Evolutionary conservation across 2,797 vertebrate genomes (phyloP), one percentile per base, ranked within the genome.

Genomic region (Chloroceryle inda): DNA sequence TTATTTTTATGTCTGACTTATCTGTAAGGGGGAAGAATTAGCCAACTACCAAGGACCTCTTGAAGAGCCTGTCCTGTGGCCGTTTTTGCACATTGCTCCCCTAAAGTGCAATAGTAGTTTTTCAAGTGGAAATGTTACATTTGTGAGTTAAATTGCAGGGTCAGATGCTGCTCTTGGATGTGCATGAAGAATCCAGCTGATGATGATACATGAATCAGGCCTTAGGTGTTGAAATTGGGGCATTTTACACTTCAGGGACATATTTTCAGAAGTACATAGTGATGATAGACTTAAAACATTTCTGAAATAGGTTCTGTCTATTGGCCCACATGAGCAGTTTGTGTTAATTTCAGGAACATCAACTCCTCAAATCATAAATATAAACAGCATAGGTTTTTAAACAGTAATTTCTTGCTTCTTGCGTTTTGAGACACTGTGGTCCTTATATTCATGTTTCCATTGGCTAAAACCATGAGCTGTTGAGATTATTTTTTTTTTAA

Each of bases 191-290:
- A 83, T 83, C 58, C 20, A 47, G 29, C 44, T 88, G 55, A 92
- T 91, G 85, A 80, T 95, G 87, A 94, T 23, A 90, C 62, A 92
- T 81, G 59, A 88, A 73, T 79, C 44, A 49, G 64, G 58, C 55
- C 33, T 89, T 86, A 85, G 53, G 26, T 90, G 66, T 22, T 76
- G 9, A 81, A 89, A 85, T 21, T 88, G 17, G 73, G 33, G 42
- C 73, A 58, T 84, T 92, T 88, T 77, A 22, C 21, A 71, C 47
- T 33, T 78, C 23, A 73, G 80, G 37, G 47, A 42, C 15, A 6
- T 0, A 0, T 86, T 91, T 92, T 91, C 69, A 75, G 62, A 63
- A 75, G n/a, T 35, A 42, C 4, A 3, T 8, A 52, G 11, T 62
- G 31, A 21, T 69, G 3, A 5, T 62, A 47, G 8, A 12, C 37